These are phyloP conservation scores for Dendrolimus houi DNA, from an alignment of 2,888 invertebrate species.

Conservation along the genomic window DNA sequence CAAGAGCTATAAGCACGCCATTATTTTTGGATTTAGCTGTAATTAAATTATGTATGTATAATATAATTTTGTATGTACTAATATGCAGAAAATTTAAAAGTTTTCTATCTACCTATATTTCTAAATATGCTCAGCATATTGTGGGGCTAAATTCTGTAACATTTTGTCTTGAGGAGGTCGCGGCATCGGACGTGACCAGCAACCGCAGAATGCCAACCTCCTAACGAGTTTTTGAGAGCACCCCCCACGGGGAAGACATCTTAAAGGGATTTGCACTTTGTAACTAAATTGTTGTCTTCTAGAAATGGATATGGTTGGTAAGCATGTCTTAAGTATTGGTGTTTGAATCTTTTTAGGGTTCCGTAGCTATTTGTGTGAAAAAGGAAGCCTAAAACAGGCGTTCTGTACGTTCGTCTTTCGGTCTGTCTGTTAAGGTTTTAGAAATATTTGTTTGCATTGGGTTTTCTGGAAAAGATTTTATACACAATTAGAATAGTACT, in stretches of 20 bases:
- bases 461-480: conserved; percentile 1
- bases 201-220: conserved; percentile 59
- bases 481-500: background rate
- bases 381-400: too few species aligned
- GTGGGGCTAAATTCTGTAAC: conserved; percentile 41
- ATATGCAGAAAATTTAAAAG: too few species aligned
- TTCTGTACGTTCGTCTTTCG: too few species aligned
- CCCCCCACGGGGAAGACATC: conserved; percentile 55
- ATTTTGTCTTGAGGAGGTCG: conserved; percentile 48
- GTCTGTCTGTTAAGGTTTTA: too few species aligned
- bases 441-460: too few species aligned
- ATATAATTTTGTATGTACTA: too few species aligned
- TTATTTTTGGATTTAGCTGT: too few species aligned
- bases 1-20: too few species aligned
- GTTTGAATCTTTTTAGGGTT: too few species aligned
- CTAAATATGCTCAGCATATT: conserved; percentile 10
- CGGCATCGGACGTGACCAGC: conserved; percentile 59
- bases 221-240: conserved; percentile 73
- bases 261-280: conserved; percentile 71
- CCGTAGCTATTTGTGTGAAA: too few species aligned
- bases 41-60: too few species aligned
- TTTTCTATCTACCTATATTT: background rate
- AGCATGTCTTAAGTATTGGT: too few species aligned
- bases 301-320: conserved; percentile 29
- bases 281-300: conserved; percentile 54